phyloP scores from a whole-genome alignment of 2,888 invertebrate genomes.

The Drosophila bunnanda region DNA sequence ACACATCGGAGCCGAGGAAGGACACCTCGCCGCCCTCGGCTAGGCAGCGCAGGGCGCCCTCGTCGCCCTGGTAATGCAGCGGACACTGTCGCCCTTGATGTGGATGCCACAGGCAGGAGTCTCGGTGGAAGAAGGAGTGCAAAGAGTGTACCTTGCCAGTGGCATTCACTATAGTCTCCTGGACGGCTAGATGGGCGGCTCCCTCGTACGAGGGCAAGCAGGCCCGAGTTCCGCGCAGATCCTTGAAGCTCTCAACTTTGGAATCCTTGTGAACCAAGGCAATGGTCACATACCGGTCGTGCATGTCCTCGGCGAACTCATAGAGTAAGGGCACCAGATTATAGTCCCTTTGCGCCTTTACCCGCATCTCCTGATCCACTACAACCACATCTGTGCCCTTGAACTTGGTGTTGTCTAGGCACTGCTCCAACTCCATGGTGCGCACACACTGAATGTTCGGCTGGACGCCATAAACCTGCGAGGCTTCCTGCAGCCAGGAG shows the following conservation, averaged over 20 bases:
- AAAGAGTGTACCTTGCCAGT: slow-evolving; percentile 78
- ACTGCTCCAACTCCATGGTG: slow-evolving; percentile 87
- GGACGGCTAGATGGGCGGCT: slow-evolving; percentile 88
- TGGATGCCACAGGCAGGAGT: slow-evolving; percentile 87
- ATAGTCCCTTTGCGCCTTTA: slow-evolving; percentile 88
- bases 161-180: slow-evolving; percentile 84
- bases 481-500: slow-evolving; percentile 90
- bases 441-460: slow-evolving; percentile 92
- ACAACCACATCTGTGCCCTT: slow-evolving; percentile 90
- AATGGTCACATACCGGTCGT: slow-evolving; percentile 85
- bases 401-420: slow-evolving; percentile 88
- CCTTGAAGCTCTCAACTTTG: slow-evolving; percentile 86
- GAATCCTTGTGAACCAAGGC: slow-evolving; percentile 88
- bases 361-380: slow-evolving; percentile 89
- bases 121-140: slow-evolving; percentile 87
- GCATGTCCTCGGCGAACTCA: slow-evolving; percentile 81
- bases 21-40: slow-evolving; percentile 91
- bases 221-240: slow-evolving; percentile 89
- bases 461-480: slow-evolving; percentile 90
- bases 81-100: slow-evolving; percentile 82
- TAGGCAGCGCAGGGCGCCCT: slow-evolving; percentile 88
- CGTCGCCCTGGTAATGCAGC: slow-evolving; percentile 86
- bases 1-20: slow-evolving; percentile 88
- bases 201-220: slow-evolving; percentile 93
- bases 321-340: slow-evolving; percentile 79